These are phyloP conservation scores for Solea solea DNA, from an alignment of 2,113 vertebrate genomes.

Conservation along the genomic window DNA sequence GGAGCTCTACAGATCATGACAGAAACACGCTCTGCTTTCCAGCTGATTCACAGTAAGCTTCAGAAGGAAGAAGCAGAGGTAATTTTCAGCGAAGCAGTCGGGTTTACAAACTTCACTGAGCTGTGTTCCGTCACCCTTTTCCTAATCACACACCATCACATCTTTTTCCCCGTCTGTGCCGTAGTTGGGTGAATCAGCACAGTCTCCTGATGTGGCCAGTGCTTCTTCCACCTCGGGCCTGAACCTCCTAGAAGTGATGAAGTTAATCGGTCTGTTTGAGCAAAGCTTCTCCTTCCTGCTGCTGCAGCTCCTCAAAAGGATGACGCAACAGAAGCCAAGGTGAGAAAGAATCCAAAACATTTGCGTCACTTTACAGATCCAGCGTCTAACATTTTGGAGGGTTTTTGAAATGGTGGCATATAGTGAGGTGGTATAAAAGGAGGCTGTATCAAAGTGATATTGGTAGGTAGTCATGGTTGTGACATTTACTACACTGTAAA, in stretches of 20 bases:
- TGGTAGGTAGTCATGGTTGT: no score
- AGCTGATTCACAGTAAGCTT: slow-evolving; percentile 82
- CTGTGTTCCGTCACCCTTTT: neutral
- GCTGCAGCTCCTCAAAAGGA: slow-evolving; percentile 90
- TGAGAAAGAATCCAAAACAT: slow-evolving; percentile 59
- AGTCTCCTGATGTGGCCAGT: slow-evolving; percentile 36
- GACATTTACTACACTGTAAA: no score
- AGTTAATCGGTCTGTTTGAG: slow-evolving; percentile 90
- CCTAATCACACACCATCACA: neutral
- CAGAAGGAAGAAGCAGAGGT: slow-evolving; percentile 84
- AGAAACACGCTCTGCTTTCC: slow-evolving; percentile 86
- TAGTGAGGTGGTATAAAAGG: no score
- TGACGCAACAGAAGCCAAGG: slow-evolving; percentile 90
- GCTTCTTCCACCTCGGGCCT: slow-evolving; percentile 70
- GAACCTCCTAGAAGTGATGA: slow-evolving; percentile 87
- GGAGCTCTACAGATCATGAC: slow-evolving; percentile 91
- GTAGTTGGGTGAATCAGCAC: slow-evolving; percentile 32
- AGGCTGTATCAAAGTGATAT: no score
- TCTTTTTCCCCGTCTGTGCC: neutral
- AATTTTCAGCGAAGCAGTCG: slow-evolving; percentile 4
- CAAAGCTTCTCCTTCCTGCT: slow-evolving; percentile 94
- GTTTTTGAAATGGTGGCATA: no score
- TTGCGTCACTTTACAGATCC: no score
- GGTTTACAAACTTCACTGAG: neutral
- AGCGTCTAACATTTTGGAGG: no score